Base-by-base conservation (phyloP, 2,888 invertebrate species). In the Tortrix viridana region DNA sequence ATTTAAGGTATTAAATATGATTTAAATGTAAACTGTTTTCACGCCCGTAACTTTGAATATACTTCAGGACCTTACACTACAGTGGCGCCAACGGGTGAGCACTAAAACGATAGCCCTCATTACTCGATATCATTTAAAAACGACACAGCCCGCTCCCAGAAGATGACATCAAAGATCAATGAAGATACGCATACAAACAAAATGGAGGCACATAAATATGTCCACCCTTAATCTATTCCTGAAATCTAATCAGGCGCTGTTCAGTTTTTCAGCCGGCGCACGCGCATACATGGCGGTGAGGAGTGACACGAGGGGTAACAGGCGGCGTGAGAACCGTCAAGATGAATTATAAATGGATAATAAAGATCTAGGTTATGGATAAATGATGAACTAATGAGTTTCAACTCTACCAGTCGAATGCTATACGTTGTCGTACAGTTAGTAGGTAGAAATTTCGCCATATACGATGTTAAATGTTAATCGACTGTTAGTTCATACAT, bases 211-310 rank as follows among this genome's bases (percentile, higher is more conserved):
- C 67, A 56, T 60, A 65, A 66, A 54, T 62, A 50, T 66, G 58
- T 55, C 54, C 47, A 64, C 49, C 18, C 61, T 44, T 61, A 57
- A 69, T 69, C 67, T 65, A 56, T 68, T 68, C 55, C 54, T 52
- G 65, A 67, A 68, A 63, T 60, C 59, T 58, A 56, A 68, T 67
- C 65, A 64, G 47, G 64, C 55, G 55, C 57, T 65, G 68, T 67
- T 67, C 61, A 59, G 57, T 64, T 59, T 41, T 44, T 49, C 32
- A 38, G 23, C 38, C 16, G 22, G 12, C 14, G 43, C 32, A 22
- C 44, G 44, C 19, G 6, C 19, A 32, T 20, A 52, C 19, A 20
- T 38, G 19, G 50, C n/a, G 50, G 18, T 41, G 53, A 5, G 3
- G 54, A 55, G 54, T 26, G 54, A 55, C 26, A 55, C n/a, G 4